Evolutionary conservation across 2,113 vertebrate species (phyloP).

Genomic region (Petrocephalus microphthalmus): DNA sequence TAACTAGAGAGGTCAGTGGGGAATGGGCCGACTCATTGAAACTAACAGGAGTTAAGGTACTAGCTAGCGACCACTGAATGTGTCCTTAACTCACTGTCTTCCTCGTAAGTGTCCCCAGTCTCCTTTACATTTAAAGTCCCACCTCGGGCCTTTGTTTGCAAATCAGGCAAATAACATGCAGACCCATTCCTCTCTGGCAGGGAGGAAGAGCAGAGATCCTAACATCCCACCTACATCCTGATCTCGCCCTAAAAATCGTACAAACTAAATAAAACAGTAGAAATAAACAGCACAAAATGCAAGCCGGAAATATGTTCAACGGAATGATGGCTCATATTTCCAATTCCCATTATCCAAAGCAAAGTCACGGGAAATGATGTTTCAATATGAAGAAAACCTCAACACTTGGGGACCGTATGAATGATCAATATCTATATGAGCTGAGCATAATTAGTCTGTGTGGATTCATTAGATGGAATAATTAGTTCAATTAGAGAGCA

Average conservation of each 20-base stretch:
- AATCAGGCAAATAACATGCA: background rate
- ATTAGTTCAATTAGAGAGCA: constrained; percentile 11
- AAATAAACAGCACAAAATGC: background rate
- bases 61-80: background rate
- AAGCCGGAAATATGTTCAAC: background rate
- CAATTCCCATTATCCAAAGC: background rate
- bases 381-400: background rate
- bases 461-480: constrained; percentile 3
- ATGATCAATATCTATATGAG: constrained; percentile 12
- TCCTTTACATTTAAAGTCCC: background rate
- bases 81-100: background rate
- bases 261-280: background rate
- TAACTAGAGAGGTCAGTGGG: background rate
- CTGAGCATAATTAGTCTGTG: background rate
- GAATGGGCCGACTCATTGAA: background rate
- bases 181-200: background rate
- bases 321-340: background rate
- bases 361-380: background rate
- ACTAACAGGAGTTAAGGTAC: background rate
- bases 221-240: background rate
- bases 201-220: background rate
- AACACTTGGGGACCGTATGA: background rate
- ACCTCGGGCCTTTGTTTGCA: background rate
- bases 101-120: background rate
- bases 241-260: background rate